Evolutionary conservation across 2,113 vertebrate species (phyloP), one percentile per base, ranked within the genome.

Genomic region (Rutilus rutilus): DNA sequence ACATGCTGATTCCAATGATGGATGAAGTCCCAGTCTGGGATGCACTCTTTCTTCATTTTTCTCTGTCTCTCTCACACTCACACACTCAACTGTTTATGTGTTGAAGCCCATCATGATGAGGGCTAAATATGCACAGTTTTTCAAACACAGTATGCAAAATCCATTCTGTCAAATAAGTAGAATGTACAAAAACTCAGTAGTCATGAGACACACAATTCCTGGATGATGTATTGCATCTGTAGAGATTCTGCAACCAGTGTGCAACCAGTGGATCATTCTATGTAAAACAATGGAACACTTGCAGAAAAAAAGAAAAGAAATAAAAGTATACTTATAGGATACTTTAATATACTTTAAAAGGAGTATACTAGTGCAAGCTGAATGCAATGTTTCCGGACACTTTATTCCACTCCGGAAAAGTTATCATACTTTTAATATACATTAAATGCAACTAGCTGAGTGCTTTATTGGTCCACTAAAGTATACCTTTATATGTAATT

Each of bases 1-100:
- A 93, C 95, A 94, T 90, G 90, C 94, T 95, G 95, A 95, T 95
- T 95, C 94, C 91, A 93, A 92, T 95, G 95, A 96, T 95, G 94
- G 94, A 95, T 95, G 94, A 94, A 95, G 92, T 95, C 94, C 93
- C 94, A 92, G 91, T 87, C 92, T 93, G 94, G 94, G 94, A 95
- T 92, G 91, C 90, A 87, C 90, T 88, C 54, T 88, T 90, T 67
- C 17, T 86, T 91, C 88, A 90, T 87, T 85, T 88, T 74, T 86
- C 84, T 69, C 65, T 83, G 69, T 78, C 30, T 60, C 30, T 25
- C 73, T 57, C n/a, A 33, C 64, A 25, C 71, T 6, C 83, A 71
- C 67, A 86, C 87, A 88, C 84, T 69, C 54, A 65, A 83, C 30
- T 7, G 30, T 52, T 23, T 17, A 83, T 30, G 45, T 36, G 64